phyloP scores from a whole-genome alignment of 2,888 invertebrate species.

The Embidobia sp. region DNA sequence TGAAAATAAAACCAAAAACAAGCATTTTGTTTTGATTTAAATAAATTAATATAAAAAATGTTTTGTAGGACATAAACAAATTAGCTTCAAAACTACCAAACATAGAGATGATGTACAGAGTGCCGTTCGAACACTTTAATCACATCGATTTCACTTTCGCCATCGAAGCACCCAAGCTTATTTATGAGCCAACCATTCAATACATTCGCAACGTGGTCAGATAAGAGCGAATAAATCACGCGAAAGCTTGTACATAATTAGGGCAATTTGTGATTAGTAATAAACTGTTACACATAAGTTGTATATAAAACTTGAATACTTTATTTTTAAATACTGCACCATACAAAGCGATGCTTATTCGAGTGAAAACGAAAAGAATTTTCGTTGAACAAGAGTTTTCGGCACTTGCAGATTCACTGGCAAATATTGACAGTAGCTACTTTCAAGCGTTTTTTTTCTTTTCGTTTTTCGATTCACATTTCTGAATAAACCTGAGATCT shows the following conservation, averaged over 20 bases:
- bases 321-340: neutral
- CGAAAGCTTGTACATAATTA: neutral
- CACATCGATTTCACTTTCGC: slow-evolving; percentile 74
- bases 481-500: neutral
- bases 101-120: slow-evolving; percentile 72
- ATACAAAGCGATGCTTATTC: neutral
- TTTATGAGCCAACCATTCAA: slow-evolving; percentile 70
- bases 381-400: neutral
- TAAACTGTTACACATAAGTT: neutral
- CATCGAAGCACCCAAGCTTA: slow-evolving; percentile 68
- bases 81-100: slow-evolving; percentile 83
- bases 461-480: neutral
- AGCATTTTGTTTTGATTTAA: too few species aligned
- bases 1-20: too few species aligned
- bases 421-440: neutral
- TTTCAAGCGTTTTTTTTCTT: neutral
- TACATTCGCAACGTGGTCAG: slow-evolving; percentile 40
- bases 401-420: too few species aligned
- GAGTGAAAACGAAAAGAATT: neutral
- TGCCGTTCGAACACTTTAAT: slow-evolving; percentile 72
- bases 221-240: slow-evolving; percentile 1
- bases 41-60: too few species aligned
- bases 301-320: neutral
- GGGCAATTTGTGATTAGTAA: neutral
- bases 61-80: slow-evolving; percentile 84